Conservation (phyloP, 2,797 vertebrate species). For the Pseudocheirus occidentalis region DNA sequence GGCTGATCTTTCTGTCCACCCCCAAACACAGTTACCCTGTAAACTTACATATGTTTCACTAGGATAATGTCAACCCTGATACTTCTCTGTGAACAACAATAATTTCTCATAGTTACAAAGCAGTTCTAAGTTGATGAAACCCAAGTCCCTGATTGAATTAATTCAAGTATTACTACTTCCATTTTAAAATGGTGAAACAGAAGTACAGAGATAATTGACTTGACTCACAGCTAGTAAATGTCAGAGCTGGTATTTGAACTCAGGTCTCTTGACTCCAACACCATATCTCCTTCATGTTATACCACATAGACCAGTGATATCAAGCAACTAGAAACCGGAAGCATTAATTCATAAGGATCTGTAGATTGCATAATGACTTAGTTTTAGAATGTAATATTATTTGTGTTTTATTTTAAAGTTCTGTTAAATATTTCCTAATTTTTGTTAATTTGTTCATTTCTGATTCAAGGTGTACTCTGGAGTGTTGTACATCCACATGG, state of each 20-base stretch:
- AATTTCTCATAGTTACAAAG: neutral
- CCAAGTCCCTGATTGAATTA: neutral
- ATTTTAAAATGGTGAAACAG: neutral
- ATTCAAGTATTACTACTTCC: neutral
- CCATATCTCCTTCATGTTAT: neutral
- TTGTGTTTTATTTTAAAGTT: neutral
- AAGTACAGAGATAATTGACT: neutral
- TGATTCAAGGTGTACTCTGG: neutral
- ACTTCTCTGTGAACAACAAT: neutral
- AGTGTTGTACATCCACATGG: neutral
- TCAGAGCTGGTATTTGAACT: neutral
- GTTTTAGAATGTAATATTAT: neutral
- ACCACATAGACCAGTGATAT: neutral
- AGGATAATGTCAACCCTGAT: neutral
- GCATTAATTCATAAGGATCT: neutral
- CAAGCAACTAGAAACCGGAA: neutral
- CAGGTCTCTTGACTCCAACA: neutral
- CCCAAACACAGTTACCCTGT: neutral
- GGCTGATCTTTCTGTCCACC: neutral
- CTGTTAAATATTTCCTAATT: neutral
- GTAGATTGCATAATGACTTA: neutral
- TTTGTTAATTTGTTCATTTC: neutral
- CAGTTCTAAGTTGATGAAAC: neutral
- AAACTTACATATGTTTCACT: neutral
- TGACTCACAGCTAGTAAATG: neutral